Evolutionary conservation across 2,797 vertebrate genomes (phyloP), one percentile per base, ranked within the genome.

Genomic region (Ciconia nigra): DNA sequence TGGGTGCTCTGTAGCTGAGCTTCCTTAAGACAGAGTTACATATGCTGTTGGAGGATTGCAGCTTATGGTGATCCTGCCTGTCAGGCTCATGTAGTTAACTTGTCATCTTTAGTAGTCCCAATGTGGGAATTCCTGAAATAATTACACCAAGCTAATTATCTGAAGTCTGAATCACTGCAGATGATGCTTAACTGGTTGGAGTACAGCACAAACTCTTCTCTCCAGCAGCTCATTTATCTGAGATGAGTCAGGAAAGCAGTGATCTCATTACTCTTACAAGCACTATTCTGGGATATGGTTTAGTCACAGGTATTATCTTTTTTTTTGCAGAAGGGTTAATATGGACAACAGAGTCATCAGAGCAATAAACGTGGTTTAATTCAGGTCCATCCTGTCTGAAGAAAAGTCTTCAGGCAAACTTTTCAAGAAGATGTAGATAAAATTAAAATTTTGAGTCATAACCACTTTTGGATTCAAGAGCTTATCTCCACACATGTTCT

Each of bases 121-220:
- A 0, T 35, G 67, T 93, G 83, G 86, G 59, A 47, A 95, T 94
- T 95, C 95, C 95, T 94, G 78, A 83, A 92, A 87, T 93, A 95
- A 94, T 94, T 70, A 71, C 74, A 92, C 29, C 37, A 24, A 81
- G 31, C 5, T 89, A 87, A 89, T 95, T 86, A 69, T 76, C 31
- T 89, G 26, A 89, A 90, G 31, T 57, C 55, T 95, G 92, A 90
- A 71, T 92, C 88, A 93, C 67, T 83, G 42, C 33, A 85, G 77
- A 73, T 91, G 91, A 88, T 0, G 21, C 39, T 89, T 65, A 61
- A 63, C 85, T 94, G 37, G 46, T 25, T 95, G 76, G 51, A 78
- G 11, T 69, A 35, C 33, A 65, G 83, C 39, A 62, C 37, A 94
- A 70, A 81, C 55, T 95, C 44, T 47, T 57, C 69, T 94, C 49